Base-by-base conservation (phyloP, 2,797 vertebrate genomes). In the Myotis pilosus region DNA sequence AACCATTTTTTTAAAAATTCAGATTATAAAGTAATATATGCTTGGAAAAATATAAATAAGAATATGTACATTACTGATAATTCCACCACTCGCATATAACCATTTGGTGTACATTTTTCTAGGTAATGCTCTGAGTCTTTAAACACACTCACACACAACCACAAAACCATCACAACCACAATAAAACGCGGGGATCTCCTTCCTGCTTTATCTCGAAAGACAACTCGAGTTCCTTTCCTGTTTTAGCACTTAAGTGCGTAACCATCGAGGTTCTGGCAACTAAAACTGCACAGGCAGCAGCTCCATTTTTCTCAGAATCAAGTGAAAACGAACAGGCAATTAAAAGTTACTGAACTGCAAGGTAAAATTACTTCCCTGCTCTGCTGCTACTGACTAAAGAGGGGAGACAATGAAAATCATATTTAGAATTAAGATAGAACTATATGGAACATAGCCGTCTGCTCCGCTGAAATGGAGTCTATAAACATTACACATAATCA, bases 241-340 rank as follows among this genome's bases (percentile, higher is more conserved):
- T 80, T 87, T 92, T 87, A 78, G 66, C 30, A 57, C 84, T 87
- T 91, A 89, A 83, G 64, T 64, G 47, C 66, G 83, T 83, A 95
- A 84, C 94, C 96, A 41, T 6, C 69, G 78, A 96, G 64, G 20
- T 88, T 80, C 93, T 95, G 75, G 86, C 74, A 88, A 88, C 78
- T 72, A 49, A 92, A 95, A 78, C 20, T 75, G 76, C 88, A 95
- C 17, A 91, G 75, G 88, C 85, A 96, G 78, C 16, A 41, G 88
- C 92, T 98, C 97, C 94, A 80, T 57, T 94, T 89, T 93, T 96
- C 88, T 91, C 55, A 96, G 95, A 96, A 97, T 96, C 94, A 97
- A 97, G 95, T 80, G 95, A 95, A 97, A 84, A 76, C 22, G 38
- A 97, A 95, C 81, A 96, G 85, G 96, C 97, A 97, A 98, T 98